A percentile compares a stretch with the other conserved stretches of the same genome.
Evolutionary conservation across 2,797 vertebrate species (phyloP).

Genomic region (Hapalemur alaotrensis): DNA sequence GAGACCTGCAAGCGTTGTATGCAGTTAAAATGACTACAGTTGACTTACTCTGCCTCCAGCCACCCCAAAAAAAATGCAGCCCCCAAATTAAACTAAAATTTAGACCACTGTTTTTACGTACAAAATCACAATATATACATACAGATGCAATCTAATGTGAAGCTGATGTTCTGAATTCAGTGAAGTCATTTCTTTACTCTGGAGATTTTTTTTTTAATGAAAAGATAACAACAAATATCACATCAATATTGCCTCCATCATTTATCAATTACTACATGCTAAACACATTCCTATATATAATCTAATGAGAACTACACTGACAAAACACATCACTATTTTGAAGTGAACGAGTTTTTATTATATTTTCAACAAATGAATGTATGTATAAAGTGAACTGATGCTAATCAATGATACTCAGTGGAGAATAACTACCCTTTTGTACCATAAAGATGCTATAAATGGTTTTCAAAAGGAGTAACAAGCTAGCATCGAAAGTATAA

Average conservation of each 20-base stretch:
- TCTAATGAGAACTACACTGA: not conserved
- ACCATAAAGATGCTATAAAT: not conserved
- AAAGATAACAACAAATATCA: not conserved
- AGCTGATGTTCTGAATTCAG: not conserved
- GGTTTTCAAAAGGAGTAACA: not conserved
- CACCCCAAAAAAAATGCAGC: not conserved
- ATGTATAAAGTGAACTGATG: not conserved
- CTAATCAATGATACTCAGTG: not conserved
- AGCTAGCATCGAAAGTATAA: conserved; percentile 8
- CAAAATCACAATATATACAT: not conserved
- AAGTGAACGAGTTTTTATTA: not conserved
- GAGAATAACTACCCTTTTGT: not conserved
- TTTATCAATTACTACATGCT: not conserved
- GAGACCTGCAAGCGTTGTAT: not conserved
- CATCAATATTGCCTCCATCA: not conserved
- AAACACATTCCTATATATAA: not conserved
- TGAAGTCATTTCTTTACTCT: not conserved
- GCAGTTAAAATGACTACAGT: not conserved
- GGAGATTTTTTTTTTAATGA: not conserved
- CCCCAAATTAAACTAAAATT: not conserved
- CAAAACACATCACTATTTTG: not conserved
- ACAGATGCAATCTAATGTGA: not conserved
- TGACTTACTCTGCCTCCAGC: not conserved
- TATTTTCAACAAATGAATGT: conserved; percentile 33
- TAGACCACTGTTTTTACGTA: not conserved